Evolutionary conservation across 2,113 vertebrate genomes (phyloP), one percentile per base, ranked within the genome.

Genomic region (Ictalurus punctatus): DNA sequence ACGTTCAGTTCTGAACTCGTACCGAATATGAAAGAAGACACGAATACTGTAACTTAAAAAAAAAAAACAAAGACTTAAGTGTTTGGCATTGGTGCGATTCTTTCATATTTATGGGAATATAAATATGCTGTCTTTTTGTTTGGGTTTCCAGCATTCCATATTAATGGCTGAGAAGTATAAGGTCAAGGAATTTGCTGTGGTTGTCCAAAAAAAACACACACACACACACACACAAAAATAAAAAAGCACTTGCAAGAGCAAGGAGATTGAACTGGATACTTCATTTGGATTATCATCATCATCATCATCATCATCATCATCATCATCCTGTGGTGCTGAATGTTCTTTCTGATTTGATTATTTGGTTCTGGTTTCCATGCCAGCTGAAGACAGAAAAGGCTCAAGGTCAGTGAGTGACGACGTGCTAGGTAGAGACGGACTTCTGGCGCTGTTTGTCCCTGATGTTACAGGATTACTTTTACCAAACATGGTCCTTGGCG

Each of bases 321-420:
- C 40, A 23, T 37, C 1, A 34, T 12, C 30, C 30, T 83, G 81
- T 25, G 34, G 56, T 40, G 56, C 8, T 61, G 58, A 61, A 37
- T 83, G 30, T 61, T 83, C 56, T 61, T 25, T 61, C 30, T 82
- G 30, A 59, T 82, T 59, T 12, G 10, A 58, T 61, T 40, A 37
- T 40, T 23, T 13, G 30, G 81, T 61, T 83, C 81, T 83, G 56
- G 81, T 83, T 83, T 61, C 61, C 10, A 61, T 21, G 30, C 81
- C 17, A 83, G 30, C 40, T 5, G 19, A 61, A 83, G 59, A 61
- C 30, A 83, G 30, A 61, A 61, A 21, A 56, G 16, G 52, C 54
- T 81, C 7, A 25, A 37, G 81, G 56, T 83, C 56, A 25, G 56
- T 25, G 56, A 40, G 54, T n/a, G 19, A 37, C 34, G 79, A 17